A percentile compares a stretch with the other conserved stretches of the same genome.
These are phyloP conservation scores for Toxotes lorentzi DNA, from an alignment of 2,797 vertebrate species.

Conservation along the genomic window DNA sequence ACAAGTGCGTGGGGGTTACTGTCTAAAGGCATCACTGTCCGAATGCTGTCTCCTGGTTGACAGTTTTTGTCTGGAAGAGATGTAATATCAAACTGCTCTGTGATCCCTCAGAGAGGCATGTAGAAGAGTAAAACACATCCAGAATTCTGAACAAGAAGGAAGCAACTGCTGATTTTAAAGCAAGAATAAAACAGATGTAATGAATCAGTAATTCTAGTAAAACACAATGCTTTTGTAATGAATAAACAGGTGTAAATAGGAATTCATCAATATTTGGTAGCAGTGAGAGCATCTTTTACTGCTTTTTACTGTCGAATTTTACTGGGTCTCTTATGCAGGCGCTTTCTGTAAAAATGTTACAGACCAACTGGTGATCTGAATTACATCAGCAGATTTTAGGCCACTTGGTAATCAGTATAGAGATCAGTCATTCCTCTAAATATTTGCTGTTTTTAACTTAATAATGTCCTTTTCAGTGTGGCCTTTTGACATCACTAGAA, in stretches of 20 bases:
- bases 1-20: conserved; percentile 31
- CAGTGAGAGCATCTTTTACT: not conserved
- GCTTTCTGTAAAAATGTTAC: not conserved
- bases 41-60: conserved; percentile 12
- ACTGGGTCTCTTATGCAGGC: not conserved
- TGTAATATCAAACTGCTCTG: conserved; percentile 24
- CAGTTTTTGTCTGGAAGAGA: conserved; percentile 41
- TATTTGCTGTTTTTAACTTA: not conserved
- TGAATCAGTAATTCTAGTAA: not conserved
- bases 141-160: conserved; percentile 4
- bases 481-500: conserved; percentile 18
- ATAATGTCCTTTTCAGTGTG: not conserved
- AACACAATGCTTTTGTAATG: not conserved
- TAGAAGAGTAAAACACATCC: not conserved
- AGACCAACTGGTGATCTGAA: not conserved
- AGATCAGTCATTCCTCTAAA: not conserved
- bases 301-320: not conserved
- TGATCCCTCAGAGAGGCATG: conserved; percentile 3
- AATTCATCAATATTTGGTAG: not conserved
- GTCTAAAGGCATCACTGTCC: conserved; percentile 26
- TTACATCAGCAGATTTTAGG: not conserved
- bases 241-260: not conserved
- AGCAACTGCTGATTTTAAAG: conserved; percentile 12
- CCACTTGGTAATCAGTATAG: not conserved
- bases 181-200: not conserved